phyloP scores from a whole-genome alignment of 1,140 invertebrate species.

The Penaeus japonicus region DNA sequence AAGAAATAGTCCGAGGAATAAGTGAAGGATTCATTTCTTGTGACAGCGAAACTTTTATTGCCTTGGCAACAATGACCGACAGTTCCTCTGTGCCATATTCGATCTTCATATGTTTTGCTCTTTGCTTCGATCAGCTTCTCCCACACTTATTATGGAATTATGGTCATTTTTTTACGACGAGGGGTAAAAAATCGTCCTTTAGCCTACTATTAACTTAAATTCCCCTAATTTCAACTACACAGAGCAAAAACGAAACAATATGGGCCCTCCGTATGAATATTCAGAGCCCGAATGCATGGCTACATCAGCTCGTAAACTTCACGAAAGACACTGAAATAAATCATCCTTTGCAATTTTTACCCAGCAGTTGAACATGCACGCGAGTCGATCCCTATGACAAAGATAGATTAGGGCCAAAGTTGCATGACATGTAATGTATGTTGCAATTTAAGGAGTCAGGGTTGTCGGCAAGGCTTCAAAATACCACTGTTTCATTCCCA shows the following conservation, averaged over 20 bases:
- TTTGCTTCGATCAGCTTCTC: not conserved
- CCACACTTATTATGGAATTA: no score
- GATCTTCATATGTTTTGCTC: not conserved
- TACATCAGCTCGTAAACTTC: slow-evolving; percentile 13
- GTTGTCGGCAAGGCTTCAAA: slow-evolving; percentile 17
- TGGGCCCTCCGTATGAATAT: not conserved
- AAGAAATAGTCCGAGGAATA: not conserved
- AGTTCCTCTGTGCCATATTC: not conserved
- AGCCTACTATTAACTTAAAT: no score
- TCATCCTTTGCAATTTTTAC: slow-evolving; percentile 35
- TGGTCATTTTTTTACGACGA: no score
- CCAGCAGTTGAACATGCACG: slow-evolving; percentile 25
- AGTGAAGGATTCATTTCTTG: not conserved
- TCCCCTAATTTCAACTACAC: no score
- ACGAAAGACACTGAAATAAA: slow-evolving; percentile 25
- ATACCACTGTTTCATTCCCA: slow-evolving; percentile 22
- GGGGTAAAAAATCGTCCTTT: no score
- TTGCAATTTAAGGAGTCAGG: slow-evolving; percentile 38
- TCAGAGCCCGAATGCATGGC: not conserved
- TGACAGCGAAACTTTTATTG: not conserved
- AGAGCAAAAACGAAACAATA: no score
- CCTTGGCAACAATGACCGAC: not conserved
- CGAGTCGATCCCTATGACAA: slow-evolving; percentile 17
- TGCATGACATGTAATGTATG: slow-evolving; percentile 30
- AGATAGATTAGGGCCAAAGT: slow-evolving; percentile 32